Base-by-base conservation (phyloP, 2,113 vertebrate species). In the Machaerirhynchus nigripectus region DNA sequence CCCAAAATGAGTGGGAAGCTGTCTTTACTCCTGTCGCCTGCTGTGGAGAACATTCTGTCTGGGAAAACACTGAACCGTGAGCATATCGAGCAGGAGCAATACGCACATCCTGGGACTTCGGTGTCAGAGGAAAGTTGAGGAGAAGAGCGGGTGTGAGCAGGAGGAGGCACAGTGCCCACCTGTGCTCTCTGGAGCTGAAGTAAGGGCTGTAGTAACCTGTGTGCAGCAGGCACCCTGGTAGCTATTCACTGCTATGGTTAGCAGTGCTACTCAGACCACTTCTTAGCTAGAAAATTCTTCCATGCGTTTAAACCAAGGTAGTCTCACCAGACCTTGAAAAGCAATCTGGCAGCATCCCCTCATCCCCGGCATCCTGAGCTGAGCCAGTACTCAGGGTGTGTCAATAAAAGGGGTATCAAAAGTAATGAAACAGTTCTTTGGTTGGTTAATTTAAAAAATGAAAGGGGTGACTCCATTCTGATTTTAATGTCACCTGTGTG, bases 51-150 rank as follows among this genome's bases (percentile, higher is more conserved):
- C n/a, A 13, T 87, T 95, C 84, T 89, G 84, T 79, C 85, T 96
- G 92, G 74, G 47, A 85, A 69, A 63, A 44, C 39, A 47, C 30
- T 22, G 84, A 87, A 44, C 60, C 12, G 1, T 14, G 35, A 80
- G 67, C 2, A 3, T 21, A 23, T 27, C 8, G 40, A 84, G 69
- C 81, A 35, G 71, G 59, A 84, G 71, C 24, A 5, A 52, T 1
- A 0, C 9, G 17, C 10, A 0, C 30, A 3, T 57, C 50, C 52
- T n/a, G 35, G 74, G 50, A 7, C 68, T 65, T 44, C 12, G 9
- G 1, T 23, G 28, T 40, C 22, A 1, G 3, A 6, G 12, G 8
- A 30, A 37, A 22, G 47, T 59, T 74, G 81, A 50, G 42, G 39
- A 87, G 80, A 35, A 35, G 87, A 77, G 81, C 31, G 10, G n/a